These are phyloP conservation scores for Mormoops blainvillei DNA, from an alignment of 2,113 vertebrate genomes.

Conservation along the genomic window DNA sequence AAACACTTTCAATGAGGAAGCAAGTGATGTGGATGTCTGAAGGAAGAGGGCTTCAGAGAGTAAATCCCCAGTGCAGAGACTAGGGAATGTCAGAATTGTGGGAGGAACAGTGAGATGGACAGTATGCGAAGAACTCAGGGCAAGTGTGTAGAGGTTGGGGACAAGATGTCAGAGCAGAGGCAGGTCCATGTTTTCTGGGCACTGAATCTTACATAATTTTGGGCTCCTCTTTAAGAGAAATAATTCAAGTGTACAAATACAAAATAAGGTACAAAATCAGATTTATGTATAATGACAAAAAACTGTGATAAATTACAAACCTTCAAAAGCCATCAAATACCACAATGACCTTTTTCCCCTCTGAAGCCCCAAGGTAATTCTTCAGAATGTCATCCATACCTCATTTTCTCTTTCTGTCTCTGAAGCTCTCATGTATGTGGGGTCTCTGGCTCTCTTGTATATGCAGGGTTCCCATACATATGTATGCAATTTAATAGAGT, in stretches of 20 bases:
- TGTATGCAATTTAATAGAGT: not conserved
- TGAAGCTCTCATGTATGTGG: not conserved
- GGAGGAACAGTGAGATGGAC: not conserved
- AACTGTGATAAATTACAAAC: not conserved
- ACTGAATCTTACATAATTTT: not conserved
- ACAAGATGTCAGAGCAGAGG: not conserved
- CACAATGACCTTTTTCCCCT: not conserved
- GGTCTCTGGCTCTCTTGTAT: not conserved
- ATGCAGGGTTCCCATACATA: not conserved
- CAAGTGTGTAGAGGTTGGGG: not conserved
- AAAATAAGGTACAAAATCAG: not conserved
- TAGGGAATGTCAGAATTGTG: not conserved
- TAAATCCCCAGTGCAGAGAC: not conserved
- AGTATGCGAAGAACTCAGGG: not conserved
- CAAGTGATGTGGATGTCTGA: not conserved
- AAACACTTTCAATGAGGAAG: not conserved
- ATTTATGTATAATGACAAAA: not conserved
- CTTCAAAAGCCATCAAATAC: not conserved
- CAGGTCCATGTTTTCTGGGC: not conserved
- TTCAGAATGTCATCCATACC: not conserved
- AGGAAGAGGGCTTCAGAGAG: not conserved
- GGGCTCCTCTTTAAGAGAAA: not conserved
- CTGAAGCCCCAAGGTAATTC: not conserved
- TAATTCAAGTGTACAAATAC: not conserved
- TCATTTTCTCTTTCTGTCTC: not conserved